Conservation (phyloP, 2,888 invertebrate species). For the Epistrophe grossulariae region DNA sequence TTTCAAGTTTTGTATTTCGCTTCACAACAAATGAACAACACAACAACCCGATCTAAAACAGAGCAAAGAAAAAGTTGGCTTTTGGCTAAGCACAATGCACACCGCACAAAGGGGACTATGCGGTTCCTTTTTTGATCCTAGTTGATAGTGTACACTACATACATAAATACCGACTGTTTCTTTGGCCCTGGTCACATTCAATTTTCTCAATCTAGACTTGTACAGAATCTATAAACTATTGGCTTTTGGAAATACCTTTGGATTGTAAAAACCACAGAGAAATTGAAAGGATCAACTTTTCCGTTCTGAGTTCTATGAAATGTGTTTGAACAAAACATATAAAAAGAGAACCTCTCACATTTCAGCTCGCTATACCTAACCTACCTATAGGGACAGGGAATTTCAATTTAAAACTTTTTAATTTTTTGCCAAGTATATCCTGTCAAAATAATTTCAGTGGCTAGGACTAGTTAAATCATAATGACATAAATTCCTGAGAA, state of each 20-base stretch:
- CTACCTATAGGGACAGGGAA: conserved; percentile 7
- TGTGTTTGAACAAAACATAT: neutral
- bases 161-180: neutral
- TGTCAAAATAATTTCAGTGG: conserved; percentile 69
- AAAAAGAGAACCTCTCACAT: conserved; percentile 48
- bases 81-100: conserved; percentile 38
- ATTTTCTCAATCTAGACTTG: conserved; percentile 54
- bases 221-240: conserved; percentile 67
- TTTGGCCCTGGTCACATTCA: conserved; percentile 44
- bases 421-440: conserved; percentile 53
- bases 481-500: conserved; percentile 55
- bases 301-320: neutral
- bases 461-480: conserved; percentile 63
- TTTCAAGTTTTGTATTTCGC: conserved; percentile 36
- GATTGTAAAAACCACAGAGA: conserved; percentile 38
- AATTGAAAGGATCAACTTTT: conserved; percentile 62
- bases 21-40: conserved; percentile 41
- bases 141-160: neutral
- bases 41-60: conserved; percentile 32
- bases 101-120: conserved; percentile 49
- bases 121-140: conserved; percentile 52
- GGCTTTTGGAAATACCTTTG: conserved; percentile 63
- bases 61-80: conserved; percentile 14
- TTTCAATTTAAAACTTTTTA: conserved; percentile 70
- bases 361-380: conserved; percentile 2